Conservation (phyloP, 2,888 invertebrate genomes). For the Drosophila monieri region DNA sequence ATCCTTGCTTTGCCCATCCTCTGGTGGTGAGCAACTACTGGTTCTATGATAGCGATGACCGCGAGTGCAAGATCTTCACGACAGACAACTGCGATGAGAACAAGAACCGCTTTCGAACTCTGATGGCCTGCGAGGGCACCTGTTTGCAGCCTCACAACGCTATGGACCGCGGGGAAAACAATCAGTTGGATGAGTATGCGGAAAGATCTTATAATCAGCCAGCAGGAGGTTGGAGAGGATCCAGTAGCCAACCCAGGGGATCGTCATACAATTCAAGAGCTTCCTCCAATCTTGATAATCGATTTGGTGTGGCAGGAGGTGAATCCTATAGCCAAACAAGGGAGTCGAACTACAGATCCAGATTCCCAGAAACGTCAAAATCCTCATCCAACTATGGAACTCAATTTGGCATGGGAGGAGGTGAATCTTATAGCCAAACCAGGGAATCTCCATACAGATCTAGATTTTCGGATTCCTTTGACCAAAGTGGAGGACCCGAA, state of each 20-base stretch:
- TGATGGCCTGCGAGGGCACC: constrained; percentile 69
- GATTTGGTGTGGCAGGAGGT: neutral
- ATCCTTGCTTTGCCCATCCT: constrained; percentile 59
- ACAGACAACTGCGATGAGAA: constrained; percentile 78
- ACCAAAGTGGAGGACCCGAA: neutral
- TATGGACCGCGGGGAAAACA: constrained; percentile 49
- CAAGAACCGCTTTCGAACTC: constrained; percentile 70
- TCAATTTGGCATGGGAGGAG: neutral
- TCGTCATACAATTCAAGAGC: neutral
- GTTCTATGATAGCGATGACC: constrained; percentile 78
- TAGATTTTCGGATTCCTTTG: neutral
- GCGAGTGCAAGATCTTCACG: constrained; percentile 77
- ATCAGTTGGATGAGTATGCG: constrained; percentile 34
- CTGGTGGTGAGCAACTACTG: constrained; percentile 68
- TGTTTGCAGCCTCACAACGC: constrained; percentile 63
- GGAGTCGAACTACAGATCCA: neutral
- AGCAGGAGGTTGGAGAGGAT: neutral
- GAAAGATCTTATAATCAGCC: neutral
- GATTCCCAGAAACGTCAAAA: neutral
- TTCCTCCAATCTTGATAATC: neutral
- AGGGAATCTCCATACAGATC: neutral
- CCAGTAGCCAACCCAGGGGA: neutral
- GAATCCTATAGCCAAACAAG: neutral
- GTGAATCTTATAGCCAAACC: neutral
- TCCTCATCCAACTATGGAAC: neutral